Evolutionary conservation across 2,797 vertebrate genomes (phyloP), one percentile per base, ranked within the genome.

Genomic region (Myotis planiceps): DNA sequence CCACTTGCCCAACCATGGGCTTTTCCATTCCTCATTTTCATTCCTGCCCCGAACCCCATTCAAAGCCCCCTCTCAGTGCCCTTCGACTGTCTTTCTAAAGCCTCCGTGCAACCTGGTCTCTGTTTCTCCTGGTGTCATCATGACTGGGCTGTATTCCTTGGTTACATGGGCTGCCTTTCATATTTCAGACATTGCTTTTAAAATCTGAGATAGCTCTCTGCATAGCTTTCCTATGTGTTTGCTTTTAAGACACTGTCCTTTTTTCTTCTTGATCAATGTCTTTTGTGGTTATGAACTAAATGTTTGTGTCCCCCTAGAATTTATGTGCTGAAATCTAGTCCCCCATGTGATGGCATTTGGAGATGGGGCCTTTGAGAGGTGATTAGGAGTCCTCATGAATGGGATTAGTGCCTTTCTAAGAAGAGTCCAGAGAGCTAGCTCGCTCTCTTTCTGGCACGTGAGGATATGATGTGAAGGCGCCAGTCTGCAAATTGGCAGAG

Each of bases 181-280:
- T n/a, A 78, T 47, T 94, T 88, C 9, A 69, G 29, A 32, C n/a
- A 49, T 96, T 94, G 92, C 71, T 87, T 90, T 53, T 53, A 79
- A 42, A 91, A 75, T 51, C 47, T 53, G 51, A 74, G 63, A 51
- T 53, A 63, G 32, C 21, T 86, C 25, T 91, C n/a, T 53, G 21
- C 66, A 51, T 60, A 42, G 25, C 15, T 55, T 60, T 75, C 15
- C 58, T 49, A 27, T 9, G 25, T 32, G 16, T 27, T n/a, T 39
- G 21, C 34, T 71, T n/a, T 51, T 63, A 13, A 58, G 27, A 58
- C n/a, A 15, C 29, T 55, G 60, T 3, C 13, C 32, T 65, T 27
- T 76, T 68, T 37, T 14, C 27, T 97, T 93, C 29, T 65, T 88
- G 78, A 69, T 49, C 75, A 37, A 1, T 91, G 42, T 63, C 39